These are phyloP conservation scores for Chouioia cunea DNA, from an alignment of 2,888 invertebrate genomes.

Conservation along the genomic window DNA sequence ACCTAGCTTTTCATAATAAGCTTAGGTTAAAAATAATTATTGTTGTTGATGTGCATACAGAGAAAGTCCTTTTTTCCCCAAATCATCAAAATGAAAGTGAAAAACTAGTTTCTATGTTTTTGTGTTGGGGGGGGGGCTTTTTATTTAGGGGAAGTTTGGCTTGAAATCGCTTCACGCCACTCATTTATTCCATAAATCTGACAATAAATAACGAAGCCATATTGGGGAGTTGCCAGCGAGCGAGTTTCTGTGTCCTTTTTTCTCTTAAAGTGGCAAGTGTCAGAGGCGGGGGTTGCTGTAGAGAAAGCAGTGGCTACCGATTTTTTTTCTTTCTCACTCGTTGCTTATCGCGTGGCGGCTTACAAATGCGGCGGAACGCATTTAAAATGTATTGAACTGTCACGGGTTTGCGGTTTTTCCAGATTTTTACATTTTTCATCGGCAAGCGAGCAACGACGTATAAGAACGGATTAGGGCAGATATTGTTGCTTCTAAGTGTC, in stretches of 20 bases:
- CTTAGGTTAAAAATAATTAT: no score
- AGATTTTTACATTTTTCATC: conserved; percentile 68
- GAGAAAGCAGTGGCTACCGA: neutral
- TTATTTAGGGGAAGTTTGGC: conserved; percentile 26
- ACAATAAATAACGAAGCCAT: conserved; percentile 66
- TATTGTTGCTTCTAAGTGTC: conserved; percentile 54
- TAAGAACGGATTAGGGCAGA: conserved; percentile 60
- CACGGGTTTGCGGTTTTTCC: conserved; percentile 62
- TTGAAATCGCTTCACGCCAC: conserved; percentile 52
- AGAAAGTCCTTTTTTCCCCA: conserved; percentile 8
- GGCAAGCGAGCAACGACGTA: conserved; percentile 46
- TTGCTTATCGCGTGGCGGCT: conserved; percentile 58
- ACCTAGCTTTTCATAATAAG: no score
- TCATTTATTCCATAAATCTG: conserved; percentile 68
- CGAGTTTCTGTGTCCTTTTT: conserved; percentile 47
- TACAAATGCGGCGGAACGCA: conserved; percentile 67
- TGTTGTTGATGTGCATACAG: neutral
- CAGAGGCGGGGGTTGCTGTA: conserved; percentile 33
- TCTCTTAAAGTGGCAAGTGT: conserved; percentile 40
- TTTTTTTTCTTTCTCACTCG: conserved; percentile 37
- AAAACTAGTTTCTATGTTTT: conserved; percentile 30
- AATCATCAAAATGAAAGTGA: conserved; percentile 22
- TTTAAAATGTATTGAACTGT: conserved; percentile 70
- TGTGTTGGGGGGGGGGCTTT: conserved; percentile 45
- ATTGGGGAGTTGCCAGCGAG: conserved; percentile 57